These are phyloP conservation scores for Notocelia uddmanniana DNA, from an alignment of 2,888 invertebrate species.

Conservation along the genomic window DNA sequence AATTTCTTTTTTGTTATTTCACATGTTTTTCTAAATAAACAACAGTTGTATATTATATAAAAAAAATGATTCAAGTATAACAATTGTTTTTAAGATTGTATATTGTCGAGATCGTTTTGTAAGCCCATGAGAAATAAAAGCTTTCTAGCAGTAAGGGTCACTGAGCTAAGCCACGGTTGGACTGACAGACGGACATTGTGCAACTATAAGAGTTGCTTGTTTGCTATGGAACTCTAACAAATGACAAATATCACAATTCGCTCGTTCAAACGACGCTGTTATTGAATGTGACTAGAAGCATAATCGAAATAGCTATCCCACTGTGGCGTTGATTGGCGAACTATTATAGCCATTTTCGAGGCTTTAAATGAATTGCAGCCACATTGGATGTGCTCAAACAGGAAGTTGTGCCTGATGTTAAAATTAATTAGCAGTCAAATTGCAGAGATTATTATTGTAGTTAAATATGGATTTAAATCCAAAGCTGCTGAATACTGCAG, in stretches of 20 bases:
- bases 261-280: neutral
- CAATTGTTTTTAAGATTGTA: too few species aligned
- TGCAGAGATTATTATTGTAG: slow-evolving; percentile 9
- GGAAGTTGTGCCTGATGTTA: slow-evolving; percentile 3
- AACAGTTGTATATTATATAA: too few species aligned
- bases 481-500: slow-evolving; percentile 6
- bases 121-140: too few species aligned
- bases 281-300: neutral
- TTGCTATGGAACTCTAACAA: too few species aligned
- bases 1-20: too few species aligned
- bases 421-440: slow-evolving; percentile 24
- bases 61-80: too few species aligned
- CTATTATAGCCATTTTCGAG: neutral
- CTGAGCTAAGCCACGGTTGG: too few species aligned
- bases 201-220: too few species aligned
- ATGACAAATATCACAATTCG: neutral
- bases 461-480: slow-evolving; percentile 14
- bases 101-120: too few species aligned
- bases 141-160: too few species aligned
- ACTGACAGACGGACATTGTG: too few species aligned
- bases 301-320: neutral
- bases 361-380: neutral
- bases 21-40: too few species aligned
- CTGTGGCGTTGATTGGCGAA: neutral
- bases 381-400: neutral